Evolutionary conservation across 2,888 invertebrate genomes (phyloP).

Genomic region (Drosophila testacea): DNA sequence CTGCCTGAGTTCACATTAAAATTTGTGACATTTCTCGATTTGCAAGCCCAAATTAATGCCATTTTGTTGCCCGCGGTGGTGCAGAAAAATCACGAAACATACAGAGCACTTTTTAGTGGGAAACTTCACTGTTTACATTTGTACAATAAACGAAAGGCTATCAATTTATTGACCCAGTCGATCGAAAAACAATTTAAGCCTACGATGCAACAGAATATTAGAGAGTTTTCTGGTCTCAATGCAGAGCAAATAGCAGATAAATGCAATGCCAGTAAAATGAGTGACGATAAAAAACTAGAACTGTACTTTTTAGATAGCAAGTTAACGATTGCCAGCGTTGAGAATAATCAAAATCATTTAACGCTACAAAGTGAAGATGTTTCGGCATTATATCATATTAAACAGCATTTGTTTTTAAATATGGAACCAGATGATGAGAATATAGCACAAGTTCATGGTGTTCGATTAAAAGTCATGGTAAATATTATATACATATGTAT

Average conservation of each 20-base stretch:
- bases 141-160: slow-evolving; percentile 12
- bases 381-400: slow-evolving; percentile 65
- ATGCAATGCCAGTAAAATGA: slow-evolving; percentile 31
- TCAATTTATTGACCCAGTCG: not conserved
- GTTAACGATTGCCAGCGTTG: slow-evolving; percentile 14
- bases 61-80: slow-evolving; percentile 51
- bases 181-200: not conserved
- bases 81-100: slow-evolving; percentile 27
- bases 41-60: slow-evolving; percentile 48
- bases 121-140: slow-evolving; percentile 25
- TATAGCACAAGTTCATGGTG: slow-evolving; percentile 2
- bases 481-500: slow-evolving; percentile 5
- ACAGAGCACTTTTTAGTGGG: slow-evolving; percentile 55
- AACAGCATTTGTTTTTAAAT: slow-evolving; percentile 59
- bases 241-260: slow-evolving; percentile 33
- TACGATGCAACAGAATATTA: slow-evolving; percentile 38
- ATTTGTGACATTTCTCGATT: slow-evolving; percentile 56
- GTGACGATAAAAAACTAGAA: slow-evolving; percentile 17
- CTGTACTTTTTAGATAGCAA: slow-evolving; percentile 54
- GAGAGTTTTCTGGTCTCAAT: slow-evolving; percentile 2
- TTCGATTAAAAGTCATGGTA: slow-evolving; percentile 56
- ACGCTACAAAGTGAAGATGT: slow-evolving; percentile 49
- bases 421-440: not conserved
- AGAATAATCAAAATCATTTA: slow-evolving; percentile 17
- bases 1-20: slow-evolving; percentile 68